Percentiles rank a stretch among this genome's conserved stretches.
phyloP scores from a whole-genome alignment of 53 echinoderm and acorn worm species.

The Paelopatides confundens region DNA sequence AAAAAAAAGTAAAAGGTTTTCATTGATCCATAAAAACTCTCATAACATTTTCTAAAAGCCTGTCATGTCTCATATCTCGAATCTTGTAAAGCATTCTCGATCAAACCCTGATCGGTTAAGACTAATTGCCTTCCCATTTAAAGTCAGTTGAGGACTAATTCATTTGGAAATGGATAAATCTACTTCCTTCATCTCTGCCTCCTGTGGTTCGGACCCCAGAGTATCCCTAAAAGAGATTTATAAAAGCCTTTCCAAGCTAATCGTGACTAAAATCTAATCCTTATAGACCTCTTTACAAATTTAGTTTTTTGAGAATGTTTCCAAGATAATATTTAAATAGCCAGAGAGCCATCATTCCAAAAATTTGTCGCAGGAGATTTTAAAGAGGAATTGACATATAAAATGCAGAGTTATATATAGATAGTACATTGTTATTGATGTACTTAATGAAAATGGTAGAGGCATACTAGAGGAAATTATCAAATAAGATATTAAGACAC shows the following conservation, averaged over 20 bases:
- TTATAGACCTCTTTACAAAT: neutral
- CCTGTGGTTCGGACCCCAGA: neutral
- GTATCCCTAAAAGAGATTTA: neutral
- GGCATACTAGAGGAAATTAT: too few species aligned
- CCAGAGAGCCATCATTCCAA: neutral
- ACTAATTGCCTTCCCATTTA: constrained; percentile 28
- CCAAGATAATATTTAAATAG: neutral
- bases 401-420: too few species aligned
- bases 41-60: neutral
- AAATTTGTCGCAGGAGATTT: too few species aligned
- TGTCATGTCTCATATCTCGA: neutral
- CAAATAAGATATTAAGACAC: too few species aligned
- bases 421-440: too few species aligned
- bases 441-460: too few species aligned
- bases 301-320: neutral
- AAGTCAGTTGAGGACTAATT: constrained; percentile 18
- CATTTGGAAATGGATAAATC: constrained; percentile 26
- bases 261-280: neutral
- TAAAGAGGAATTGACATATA: too few species aligned
- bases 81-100: neutral
- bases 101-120: too few species aligned
- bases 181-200: neutral
- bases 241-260: neutral
- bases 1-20: neutral
- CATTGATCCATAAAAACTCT: neutral